Evolutionary conservation across 2,797 vertebrate species (phyloP).

Genomic region (Chelon auratus): DNA sequence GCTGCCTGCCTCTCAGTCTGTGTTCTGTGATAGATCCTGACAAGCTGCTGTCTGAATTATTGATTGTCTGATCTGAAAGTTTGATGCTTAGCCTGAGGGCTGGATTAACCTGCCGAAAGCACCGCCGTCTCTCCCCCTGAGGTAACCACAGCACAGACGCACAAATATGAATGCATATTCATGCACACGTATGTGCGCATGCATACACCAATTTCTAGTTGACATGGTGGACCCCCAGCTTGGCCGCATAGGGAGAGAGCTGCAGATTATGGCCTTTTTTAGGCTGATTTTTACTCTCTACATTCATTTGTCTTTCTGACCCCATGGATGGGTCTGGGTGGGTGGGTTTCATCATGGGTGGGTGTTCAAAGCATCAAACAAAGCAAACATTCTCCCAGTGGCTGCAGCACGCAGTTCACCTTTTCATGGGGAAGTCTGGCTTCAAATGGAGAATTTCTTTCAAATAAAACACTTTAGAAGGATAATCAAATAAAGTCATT

Average conservation of each 20-base stretch:
- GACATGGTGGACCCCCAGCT: slow-evolving; percentile 43
- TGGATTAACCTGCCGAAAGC: slow-evolving; percentile 83
- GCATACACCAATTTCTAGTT: slow-evolving; percentile 36
- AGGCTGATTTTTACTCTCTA: slow-evolving; percentile 12
- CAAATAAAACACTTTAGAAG: background rate
- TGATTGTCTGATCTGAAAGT: slow-evolving; percentile 85
- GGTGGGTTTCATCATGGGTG: slow-evolving; percentile 18
- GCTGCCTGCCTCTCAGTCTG: slow-evolving; percentile 63
- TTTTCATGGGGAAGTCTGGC: background rate
- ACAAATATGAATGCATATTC: slow-evolving; percentile 63
- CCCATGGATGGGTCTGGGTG: slow-evolving; percentile 15
- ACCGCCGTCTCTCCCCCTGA: slow-evolving; percentile 48
- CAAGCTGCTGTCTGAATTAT: slow-evolving; percentile 83
- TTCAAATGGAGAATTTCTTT: slow-evolving; percentile 16
- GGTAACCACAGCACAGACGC: slow-evolving; percentile 52
- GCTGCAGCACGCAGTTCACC: slow-evolving; percentile 2
- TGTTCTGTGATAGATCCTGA: slow-evolving; percentile 79
- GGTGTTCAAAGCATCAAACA: slow-evolving; percentile 14
- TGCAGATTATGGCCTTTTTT: too few relatives aligned
- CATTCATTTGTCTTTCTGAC: slow-evolving; percentile 42
- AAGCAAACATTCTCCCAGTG: slow-evolving; percentile 22
- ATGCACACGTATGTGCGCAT: slow-evolving; percentile 45
- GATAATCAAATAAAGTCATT: slow-evolving; percentile 3
- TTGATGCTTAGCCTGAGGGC: slow-evolving; percentile 84
- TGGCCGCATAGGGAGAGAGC: slow-evolving; percentile 13